Evolutionary conservation across 2,888 invertebrate genomes (phyloP).

Genomic region (Thymelicus acteon): DNA sequence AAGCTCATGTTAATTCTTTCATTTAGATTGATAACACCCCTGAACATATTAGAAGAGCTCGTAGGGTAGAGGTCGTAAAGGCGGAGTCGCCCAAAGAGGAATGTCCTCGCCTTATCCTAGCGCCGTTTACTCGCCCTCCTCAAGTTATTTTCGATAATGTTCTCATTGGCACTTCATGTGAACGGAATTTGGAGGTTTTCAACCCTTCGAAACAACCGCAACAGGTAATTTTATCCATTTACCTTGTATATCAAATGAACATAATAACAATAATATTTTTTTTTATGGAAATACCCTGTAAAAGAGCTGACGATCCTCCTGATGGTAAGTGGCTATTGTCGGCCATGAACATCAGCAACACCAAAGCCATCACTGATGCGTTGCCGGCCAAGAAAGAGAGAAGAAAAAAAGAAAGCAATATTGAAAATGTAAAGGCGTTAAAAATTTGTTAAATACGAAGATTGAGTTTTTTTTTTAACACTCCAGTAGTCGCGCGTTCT

Average conservation of each 20-base stretch:
- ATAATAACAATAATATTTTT: too few species aligned
- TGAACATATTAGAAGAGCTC: conserved; percentile 65
- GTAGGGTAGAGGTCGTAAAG: conserved; percentile 62
- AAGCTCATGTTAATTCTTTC: not conserved
- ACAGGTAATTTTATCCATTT: conserved; percentile 56
- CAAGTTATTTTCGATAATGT: conserved; percentile 89
- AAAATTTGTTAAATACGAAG: too few species aligned
- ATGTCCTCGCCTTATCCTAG: conserved; percentile 82
- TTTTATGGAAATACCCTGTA: too few species aligned
- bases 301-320: too few species aligned
- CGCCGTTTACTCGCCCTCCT: conserved; percentile 87
- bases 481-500: too few species aligned
- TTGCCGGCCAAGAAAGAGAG: too few species aligned
- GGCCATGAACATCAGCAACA: too few species aligned
- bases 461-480: too few species aligned
- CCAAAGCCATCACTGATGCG: too few species aligned
- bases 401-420: too few species aligned
- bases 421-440: too few species aligned
- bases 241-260: not conserved
- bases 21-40: conserved; percentile 80
- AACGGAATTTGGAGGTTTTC: conserved; percentile 81
- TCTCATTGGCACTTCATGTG: conserved; percentile 81
- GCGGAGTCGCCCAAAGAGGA: conserved; percentile 71
- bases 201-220: conserved; percentile 82
- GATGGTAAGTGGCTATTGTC: too few species aligned